A percentile compares a stretch with the other conserved stretches of the same genome.
phyloP scores from a whole-genome alignment of 2,113 vertebrate species.

The Hystrix brachyura region DNA sequence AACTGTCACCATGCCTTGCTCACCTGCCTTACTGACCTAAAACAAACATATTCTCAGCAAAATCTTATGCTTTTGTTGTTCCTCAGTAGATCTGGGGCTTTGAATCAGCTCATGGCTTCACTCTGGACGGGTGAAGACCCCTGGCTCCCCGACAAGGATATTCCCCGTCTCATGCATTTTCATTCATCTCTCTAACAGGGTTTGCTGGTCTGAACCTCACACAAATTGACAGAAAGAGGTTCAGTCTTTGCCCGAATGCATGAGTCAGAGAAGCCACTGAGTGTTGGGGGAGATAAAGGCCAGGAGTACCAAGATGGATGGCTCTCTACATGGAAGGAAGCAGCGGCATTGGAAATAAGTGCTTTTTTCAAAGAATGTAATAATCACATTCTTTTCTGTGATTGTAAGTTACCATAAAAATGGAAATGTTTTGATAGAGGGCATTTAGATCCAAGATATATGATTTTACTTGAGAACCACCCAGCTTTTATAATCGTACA shows the following conservation, averaged over 20 bases:
- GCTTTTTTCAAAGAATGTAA: neutral
- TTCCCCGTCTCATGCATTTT: too few species aligned
- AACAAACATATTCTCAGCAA: too few species aligned
- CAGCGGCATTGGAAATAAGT: neutral
- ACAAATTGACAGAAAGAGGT: neutral
- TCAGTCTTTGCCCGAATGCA: neutral
- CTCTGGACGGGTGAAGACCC: too few species aligned
- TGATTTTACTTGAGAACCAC: neutral
- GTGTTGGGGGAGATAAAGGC: neutral
- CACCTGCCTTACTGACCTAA: too few species aligned
- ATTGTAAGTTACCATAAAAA: neutral
- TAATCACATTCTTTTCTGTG: neutral
- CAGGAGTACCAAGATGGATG: neutral
- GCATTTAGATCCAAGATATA: neutral
- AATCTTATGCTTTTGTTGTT: too few species aligned
- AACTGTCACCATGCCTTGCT: too few species aligned
- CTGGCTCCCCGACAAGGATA: too few species aligned
- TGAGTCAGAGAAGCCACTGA: neutral
- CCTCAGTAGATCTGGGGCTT: too few species aligned
- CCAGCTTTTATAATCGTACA: neutral
- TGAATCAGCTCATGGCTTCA: too few species aligned
- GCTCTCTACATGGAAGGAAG: neutral
- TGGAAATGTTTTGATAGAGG: constrained; percentile 7
- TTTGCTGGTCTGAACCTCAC: too few species aligned
- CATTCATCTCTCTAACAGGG: too few species aligned